Evolutionary conservation across 1,140 invertebrate genomes (phyloP), one percentile per base, ranked within the genome.

Genomic region (Calliopsis andreniformis): DNA sequence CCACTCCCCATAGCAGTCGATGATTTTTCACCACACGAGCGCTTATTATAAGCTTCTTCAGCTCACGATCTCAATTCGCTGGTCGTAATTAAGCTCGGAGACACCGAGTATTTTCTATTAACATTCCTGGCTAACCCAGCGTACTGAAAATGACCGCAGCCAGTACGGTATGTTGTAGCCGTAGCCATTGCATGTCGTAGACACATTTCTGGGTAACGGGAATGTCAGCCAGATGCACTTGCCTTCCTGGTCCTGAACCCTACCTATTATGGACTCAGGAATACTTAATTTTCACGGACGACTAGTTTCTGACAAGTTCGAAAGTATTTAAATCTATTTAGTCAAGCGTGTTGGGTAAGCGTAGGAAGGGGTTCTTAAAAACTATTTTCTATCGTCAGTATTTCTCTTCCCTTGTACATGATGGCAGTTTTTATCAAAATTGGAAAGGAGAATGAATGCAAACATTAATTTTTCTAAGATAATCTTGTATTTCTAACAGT

Each of bases 101-200:
- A 86, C 86, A 85, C 77, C 81, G 88, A 89, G 87, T 85, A 91
- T 91, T 91, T 91, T 90, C 89, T 89, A 91, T 90, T 89, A 90
- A 90, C 88, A 90, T 90, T 89, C 89, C 85, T 87, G 85, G 88
- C 87, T 89, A 90, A 89, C 86, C 89, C 83, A 85, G 75, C 86
- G 68, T 81, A 82, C 80, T 82, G 81, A 83, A 89, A 89, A 90
- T 89, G 87, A 89, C 87, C 88, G 86, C 78, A 82, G 82, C 84
- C 83, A 85, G 88, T 80, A 83, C 76, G 82, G 84, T 84, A 80
- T 84, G 82, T 84, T 83, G 81, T 59, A 62, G 58, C 35, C 69
- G 35, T 61, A 64, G 66, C 62, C 80, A 66, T 30, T 71, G 59
- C 51, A 64, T 49, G 68, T 78, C 23, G 45, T 42, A 43, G 80